These are phyloP conservation scores for Odontophorus gujanensis DNA, from an alignment of 2,113 vertebrate genomes.

Conservation along the genomic window DNA sequence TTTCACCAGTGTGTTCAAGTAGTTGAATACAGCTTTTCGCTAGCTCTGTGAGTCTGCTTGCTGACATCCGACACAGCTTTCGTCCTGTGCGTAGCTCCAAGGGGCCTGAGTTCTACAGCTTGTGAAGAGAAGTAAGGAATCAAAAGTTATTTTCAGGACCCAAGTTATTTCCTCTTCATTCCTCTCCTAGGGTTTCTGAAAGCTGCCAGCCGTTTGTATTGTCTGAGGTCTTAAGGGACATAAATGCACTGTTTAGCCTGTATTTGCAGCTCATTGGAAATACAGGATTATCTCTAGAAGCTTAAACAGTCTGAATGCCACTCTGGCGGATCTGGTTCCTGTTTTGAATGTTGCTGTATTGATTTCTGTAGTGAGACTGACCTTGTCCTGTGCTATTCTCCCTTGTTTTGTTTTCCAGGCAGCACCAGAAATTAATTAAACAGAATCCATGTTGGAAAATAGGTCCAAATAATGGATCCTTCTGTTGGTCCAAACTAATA, in stretches of 20 bases:
- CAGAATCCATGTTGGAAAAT: slow-evolving; percentile 59
- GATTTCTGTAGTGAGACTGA: background rate
- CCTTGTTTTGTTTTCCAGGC: background rate
- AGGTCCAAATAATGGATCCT: slow-evolving; percentile 59
- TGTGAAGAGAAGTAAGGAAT: background rate
- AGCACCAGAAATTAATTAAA: slow-evolving; percentile 66
- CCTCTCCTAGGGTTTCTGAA: background rate
- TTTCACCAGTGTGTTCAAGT: background rate
- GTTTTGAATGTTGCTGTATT: background rate
- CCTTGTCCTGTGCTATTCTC: background rate
- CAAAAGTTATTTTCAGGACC: background rate
- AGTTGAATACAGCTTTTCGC: background rate
- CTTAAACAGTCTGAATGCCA: slow-evolving; percentile 6
- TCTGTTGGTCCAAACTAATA: slow-evolving; percentile 66
- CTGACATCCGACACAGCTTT: background rate
- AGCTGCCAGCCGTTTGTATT: background rate
- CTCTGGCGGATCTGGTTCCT: background rate
- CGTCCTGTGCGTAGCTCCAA: background rate
- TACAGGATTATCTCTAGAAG: slow-evolving; percentile 24
- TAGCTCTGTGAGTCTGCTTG: background rate
- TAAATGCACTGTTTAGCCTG: background rate
- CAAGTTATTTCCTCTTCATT: slow-evolving; percentile 10
- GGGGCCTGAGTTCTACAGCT: background rate
- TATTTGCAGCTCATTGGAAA: slow-evolving; percentile 21
- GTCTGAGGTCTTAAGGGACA: background rate